Base-by-base conservation (phyloP, 2,888 invertebrate genomes). In the Elegia similella region DNA sequence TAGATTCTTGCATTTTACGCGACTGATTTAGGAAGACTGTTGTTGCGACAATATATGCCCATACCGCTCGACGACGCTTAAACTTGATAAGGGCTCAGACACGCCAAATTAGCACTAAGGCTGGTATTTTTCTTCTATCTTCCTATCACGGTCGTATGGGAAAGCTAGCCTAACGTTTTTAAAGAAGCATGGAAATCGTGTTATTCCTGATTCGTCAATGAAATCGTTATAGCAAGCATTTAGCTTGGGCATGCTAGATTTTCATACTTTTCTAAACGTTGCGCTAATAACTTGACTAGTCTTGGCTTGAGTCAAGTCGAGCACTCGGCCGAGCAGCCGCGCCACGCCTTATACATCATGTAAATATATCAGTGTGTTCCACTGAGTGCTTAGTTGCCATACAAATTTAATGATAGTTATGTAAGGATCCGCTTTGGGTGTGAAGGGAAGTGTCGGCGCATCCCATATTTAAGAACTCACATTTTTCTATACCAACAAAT, bases 301-400 rank as follows among this genome's bases (percentile, higher is more conserved):
- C 15, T 48, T 32, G 48, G 48, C 32, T 16, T 16, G 32, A 48
- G 48, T 48, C 34, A 12, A 50, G 50, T 50, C 34, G 32, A 42
- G 46, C 42, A 52, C 55, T 57, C 56, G 52, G 42, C 38, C 59
- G 54, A 52, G 57, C 60, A 52, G 57, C 60, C 53, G 48, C 60
- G 60, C 59, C 64, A 50, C 32, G 48, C 44, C 59, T 60, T 57
- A 59, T 59, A 59, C 65, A 70, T 64, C 73, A 73, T 89, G 89
- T 89, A 89, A 82, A 89, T 90, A 88, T 72, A 72, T 88, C 87
- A 82, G 88, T 86, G 86, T 63, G 66, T 62, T 62, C 65, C 87
- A 83, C 88, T 88, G 88, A 86, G 74, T 79, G 88, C 86, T 87
- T 89, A 84, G 90, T 89, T 89, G 90, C 90, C 90, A 91, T 91